phyloP scores from a whole-genome alignment of 2,888 invertebrate genomes.

The Chrysomela aeneicollis region DNA sequence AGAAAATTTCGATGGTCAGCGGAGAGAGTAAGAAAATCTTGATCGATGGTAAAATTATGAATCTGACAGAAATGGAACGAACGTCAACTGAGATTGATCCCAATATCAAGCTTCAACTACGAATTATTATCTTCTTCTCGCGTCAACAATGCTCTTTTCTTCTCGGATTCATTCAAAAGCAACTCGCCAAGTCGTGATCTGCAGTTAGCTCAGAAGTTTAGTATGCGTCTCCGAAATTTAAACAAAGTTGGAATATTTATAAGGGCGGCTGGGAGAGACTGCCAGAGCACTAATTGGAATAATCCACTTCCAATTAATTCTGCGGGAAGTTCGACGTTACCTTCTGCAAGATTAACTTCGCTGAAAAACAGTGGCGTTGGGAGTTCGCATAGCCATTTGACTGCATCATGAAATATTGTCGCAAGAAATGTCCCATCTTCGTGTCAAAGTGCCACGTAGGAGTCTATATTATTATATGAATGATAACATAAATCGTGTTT shows the following conservation, averaged over 20 bases:
- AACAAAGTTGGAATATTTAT: slow-evolving; percentile 58
- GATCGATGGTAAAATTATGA: too few relatives aligned
- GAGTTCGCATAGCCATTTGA: background rate
- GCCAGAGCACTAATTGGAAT: slow-evolving; percentile 59
- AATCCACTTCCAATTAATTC: slow-evolving; percentile 61
- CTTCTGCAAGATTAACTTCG: slow-evolving; percentile 56
- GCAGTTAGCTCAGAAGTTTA: slow-evolving; percentile 44
- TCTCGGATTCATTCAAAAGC: slow-evolving; percentile 20
- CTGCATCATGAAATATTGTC: background rate
- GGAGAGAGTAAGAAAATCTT: too few relatives aligned
- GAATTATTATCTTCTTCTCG: slow-evolving; percentile 25
- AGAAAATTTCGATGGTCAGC: too few relatives aligned
- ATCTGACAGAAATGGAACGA: too few relatives aligned
- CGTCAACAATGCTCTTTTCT: slow-evolving; percentile 17
- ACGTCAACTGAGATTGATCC: too few relatives aligned
- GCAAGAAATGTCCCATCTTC: background rate
- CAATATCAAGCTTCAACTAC: slow-evolving; percentile 16
- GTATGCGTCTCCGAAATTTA: slow-evolving; percentile 53
- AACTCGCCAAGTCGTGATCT: slow-evolving; percentile 44
- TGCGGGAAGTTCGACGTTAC: slow-evolving; percentile 56
- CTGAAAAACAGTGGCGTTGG: slow-evolving; percentile 27
- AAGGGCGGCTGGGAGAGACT: slow-evolving; percentile 53
- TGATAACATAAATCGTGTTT: too few relatives aligned
- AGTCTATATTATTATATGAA: too few relatives aligned
- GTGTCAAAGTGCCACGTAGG: too few relatives aligned